These are phyloP conservation scores for Gerosis bhagava DNA, from an alignment of 2,888 invertebrate species.

Conservation along the genomic window DNA sequence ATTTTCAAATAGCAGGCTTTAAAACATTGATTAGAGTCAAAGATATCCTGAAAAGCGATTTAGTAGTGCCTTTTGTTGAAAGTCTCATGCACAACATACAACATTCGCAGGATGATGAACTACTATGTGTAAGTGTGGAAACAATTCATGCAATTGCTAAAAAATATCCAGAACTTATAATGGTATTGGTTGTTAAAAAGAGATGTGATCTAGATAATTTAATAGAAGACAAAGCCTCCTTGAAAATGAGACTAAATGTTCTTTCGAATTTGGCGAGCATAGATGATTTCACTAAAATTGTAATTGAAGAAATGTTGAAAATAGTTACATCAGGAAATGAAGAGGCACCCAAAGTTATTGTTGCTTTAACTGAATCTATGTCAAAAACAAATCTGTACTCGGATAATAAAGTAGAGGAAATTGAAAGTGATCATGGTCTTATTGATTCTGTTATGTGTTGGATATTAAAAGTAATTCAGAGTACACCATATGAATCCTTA, in stretches of 20 bases:
- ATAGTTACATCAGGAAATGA: constrained; percentile 48
- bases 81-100: constrained; percentile 75
- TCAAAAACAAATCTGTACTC: constrained; percentile 58
- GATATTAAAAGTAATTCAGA: constrained; percentile 55
- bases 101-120: constrained; percentile 58
- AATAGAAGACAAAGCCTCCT: constrained; percentile 48
- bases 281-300: constrained; percentile 70
- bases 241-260: constrained; percentile 66
- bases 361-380: constrained; percentile 56
- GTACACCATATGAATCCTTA: constrained; percentile 43
- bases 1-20: constrained; percentile 76
- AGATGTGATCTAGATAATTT: constrained; percentile 63
- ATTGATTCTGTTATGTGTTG: constrained; percentile 62
- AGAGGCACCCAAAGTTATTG: constrained; percentile 55
- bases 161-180: constrained; percentile 78
- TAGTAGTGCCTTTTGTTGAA: constrained; percentile 77
- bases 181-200: constrained; percentile 69
- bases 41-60: constrained; percentile 61
- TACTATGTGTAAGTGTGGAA: constrained; percentile 67
- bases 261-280: constrained; percentile 71
- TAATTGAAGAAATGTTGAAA: constrained; percentile 68
- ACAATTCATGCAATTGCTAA: constrained; percentile 78
- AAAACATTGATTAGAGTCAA: constrained; percentile 74
- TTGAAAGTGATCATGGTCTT: constrained; percentile 69
- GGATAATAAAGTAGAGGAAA: constrained; percentile 57